Conservation (phyloP, 2,797 vertebrate genomes). For the Zenarchopterus dispar region DNA sequence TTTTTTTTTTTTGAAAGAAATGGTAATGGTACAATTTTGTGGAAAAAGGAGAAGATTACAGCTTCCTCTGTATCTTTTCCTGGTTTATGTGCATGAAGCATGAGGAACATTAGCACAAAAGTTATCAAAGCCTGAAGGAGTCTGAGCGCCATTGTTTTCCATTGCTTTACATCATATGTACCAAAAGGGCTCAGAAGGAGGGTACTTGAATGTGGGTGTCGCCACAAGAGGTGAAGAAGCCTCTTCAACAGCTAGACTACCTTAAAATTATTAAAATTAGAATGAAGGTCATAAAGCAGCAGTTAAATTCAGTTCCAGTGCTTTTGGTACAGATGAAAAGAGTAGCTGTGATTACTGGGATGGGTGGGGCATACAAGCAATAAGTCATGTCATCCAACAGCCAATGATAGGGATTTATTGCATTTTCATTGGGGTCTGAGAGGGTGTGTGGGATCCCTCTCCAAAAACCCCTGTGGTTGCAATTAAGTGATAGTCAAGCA, state of each 20-base stretch:
- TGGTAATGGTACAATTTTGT: too few relatives aligned
- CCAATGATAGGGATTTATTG: conserved; percentile 59
- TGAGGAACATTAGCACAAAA: too few relatives aligned
- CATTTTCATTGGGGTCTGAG: conserved; percentile 54
- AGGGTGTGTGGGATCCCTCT: conserved; percentile 44
- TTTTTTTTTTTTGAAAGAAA: too few relatives aligned
- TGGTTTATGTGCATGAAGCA: too few relatives aligned
- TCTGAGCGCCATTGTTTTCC: too few relatives aligned
- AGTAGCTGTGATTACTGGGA: conserved; percentile 44
- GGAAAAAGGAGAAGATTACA: too few relatives aligned
- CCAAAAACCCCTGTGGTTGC: conserved; percentile 39
- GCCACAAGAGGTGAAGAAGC: too few relatives aligned
- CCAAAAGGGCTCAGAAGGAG: too few relatives aligned
- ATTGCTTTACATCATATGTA: too few relatives aligned
- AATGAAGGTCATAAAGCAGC: not conserved
- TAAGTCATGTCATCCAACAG: conserved; percentile 58
- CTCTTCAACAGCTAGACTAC: not conserved
- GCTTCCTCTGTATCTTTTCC: too few relatives aligned
- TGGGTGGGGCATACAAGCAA: conserved; percentile 54
- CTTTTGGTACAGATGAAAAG: conserved; percentile 39
- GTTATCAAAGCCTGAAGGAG: too few relatives aligned
- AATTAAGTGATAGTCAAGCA: conserved; percentile 62
- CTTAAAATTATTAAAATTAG: conserved; percentile 8
- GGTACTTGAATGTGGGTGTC: too few relatives aligned
- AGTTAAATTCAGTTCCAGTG: conserved; percentile 16